These are phyloP conservation scores for Linyphia triangularis DNA, from an alignment of 2,888 invertebrate genomes.

Conservation along the genomic window DNA sequence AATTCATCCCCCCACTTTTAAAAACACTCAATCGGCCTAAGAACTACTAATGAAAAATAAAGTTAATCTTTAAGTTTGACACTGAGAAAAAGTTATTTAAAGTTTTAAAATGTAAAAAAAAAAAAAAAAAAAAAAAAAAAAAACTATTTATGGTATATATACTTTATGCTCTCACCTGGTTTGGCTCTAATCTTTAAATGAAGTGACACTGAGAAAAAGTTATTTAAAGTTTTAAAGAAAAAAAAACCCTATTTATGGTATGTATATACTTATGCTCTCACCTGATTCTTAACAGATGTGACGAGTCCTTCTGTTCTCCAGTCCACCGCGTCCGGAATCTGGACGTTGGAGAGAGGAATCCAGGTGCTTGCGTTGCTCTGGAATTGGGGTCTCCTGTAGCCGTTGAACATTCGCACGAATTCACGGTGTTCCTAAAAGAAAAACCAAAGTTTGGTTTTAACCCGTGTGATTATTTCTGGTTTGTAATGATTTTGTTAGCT, in stretches of 20 bases:
- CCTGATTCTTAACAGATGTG: slow-evolving; percentile 56
- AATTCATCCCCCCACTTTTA: no score
- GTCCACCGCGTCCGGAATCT: slow-evolving; percentile 77
- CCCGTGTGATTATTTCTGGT: no score
- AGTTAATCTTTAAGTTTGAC: no score
- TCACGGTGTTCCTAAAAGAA: slow-evolving; percentile 37
- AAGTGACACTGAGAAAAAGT: neutral
- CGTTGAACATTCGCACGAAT: slow-evolving; percentile 53
- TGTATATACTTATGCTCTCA: neutral
- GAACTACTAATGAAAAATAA: no score
- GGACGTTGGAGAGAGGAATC: slow-evolving; percentile 11
- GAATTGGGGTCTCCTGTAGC: neutral
- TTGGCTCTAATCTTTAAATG: no score
- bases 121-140: neutral
- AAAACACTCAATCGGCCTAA: no score
- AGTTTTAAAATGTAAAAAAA: neutral
- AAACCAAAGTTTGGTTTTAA: neutral
- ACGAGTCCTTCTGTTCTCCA: slow-evolving; percentile 77
- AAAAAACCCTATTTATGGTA: neutral
- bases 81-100: no score
- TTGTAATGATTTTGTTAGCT: no score
- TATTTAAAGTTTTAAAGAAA: neutral
- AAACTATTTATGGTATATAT: neutral
- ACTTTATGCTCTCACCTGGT: no score
- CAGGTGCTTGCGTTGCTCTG: slow-evolving; percentile 10